These are phyloP conservation scores for Acanthosepion lycidas DNA, from an alignment of 2,888 invertebrate genomes.

Conservation along the genomic window DNA sequence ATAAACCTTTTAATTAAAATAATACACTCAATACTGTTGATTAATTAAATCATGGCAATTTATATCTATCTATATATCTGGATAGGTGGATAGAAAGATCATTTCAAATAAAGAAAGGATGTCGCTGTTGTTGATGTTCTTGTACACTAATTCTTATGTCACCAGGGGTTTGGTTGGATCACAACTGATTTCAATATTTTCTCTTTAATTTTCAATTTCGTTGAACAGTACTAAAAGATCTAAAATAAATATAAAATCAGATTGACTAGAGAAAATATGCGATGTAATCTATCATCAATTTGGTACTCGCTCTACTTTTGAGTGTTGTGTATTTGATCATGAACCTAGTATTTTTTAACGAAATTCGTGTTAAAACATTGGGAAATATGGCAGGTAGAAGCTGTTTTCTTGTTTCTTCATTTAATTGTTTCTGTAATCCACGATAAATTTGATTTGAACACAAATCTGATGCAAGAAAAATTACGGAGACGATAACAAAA, in stretches of 20 bases:
- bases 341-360: conserved; percentile 33
- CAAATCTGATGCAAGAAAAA: conserved; percentile 7
- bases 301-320: not conserved
- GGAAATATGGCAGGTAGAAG: not conserved
- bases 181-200: not conserved
- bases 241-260: conserved; percentile 7
- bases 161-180: conserved; percentile 7
- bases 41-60: not conserved
- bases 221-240: not conserved
- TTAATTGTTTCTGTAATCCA: conserved; percentile 7
- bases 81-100: not conserved
- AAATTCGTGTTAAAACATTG: not conserved
- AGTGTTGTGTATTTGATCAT: conserved; percentile 23
- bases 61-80: not conserved
- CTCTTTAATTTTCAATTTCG: conserved; percentile 18
- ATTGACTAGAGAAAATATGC: conserved; percentile 3
- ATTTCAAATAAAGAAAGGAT: not conserved
- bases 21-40: conserved; percentile 18
- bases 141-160: not conserved
- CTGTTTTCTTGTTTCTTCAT: not conserved
- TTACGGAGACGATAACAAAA: not conserved
- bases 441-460: not conserved
- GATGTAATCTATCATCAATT: not conserved
- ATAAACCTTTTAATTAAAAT: conserved; percentile 4
- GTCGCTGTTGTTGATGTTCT: not conserved